A percentile compares a stretch with the other conserved stretches of the same genome.
These are phyloP conservation scores for Drosophila infuscata DNA, from an alignment of 2,888 invertebrate species.

Conservation along the genomic window DNA sequence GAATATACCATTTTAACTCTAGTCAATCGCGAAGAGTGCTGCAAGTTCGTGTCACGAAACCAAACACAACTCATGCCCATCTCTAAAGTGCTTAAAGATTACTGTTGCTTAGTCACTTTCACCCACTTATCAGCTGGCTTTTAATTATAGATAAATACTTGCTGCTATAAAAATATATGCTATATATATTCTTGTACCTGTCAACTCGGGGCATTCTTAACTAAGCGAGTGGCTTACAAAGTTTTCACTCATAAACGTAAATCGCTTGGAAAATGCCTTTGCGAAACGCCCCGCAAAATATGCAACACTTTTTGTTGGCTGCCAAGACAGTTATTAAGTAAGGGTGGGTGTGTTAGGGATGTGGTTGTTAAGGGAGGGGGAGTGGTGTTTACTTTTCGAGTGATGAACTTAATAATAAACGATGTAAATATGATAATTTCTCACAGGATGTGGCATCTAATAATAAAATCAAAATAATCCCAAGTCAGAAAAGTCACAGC, in stretches of 20 bases:
- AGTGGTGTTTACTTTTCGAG: constrained; percentile 68
- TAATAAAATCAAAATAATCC: constrained; percentile 85
- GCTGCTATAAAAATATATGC: neutral
- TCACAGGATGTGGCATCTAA: constrained; percentile 85
- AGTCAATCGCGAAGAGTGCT: neutral
- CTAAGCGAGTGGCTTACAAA: constrained; percentile 36
- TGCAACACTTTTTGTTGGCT: constrained; percentile 68
- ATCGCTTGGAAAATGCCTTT: constrained; percentile 47
- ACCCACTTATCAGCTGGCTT: constrained; percentile 17
- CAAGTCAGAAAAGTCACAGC: constrained; percentile 60
- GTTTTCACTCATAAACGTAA: constrained; percentile 63
- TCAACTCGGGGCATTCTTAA: constrained; percentile 7
- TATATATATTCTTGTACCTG: constrained; percentile 6
- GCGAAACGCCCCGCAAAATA: constrained; percentile 57
- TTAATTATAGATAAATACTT: constrained; percentile 53
- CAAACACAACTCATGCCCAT: no score
- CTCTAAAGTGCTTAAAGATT: neutral
- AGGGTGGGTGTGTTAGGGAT: constrained; percentile 4
- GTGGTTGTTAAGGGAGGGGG: neutral
- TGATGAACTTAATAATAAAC: constrained; percentile 85
- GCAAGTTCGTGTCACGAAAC: neutral
- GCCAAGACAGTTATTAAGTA: constrained; percentile 61
- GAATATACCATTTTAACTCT: neutral
- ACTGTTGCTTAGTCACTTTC: neutral
- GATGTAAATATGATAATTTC: constrained; percentile 86